Evolutionary conservation across 1,140 invertebrate species (phyloP).

Genomic region (Diabrotica virgifera): DNA sequence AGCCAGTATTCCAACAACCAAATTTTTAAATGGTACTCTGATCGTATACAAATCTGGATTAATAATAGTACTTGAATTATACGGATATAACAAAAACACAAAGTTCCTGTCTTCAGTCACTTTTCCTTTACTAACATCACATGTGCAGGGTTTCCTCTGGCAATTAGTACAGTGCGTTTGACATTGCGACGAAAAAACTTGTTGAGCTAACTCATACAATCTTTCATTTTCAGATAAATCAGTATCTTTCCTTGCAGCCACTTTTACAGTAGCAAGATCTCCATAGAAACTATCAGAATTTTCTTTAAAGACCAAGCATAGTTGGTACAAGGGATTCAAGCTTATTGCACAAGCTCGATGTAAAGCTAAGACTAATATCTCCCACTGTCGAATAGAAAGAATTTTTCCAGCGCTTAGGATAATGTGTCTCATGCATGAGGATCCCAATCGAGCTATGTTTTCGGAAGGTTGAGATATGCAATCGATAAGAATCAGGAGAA

Average conservation of each 20-base stretch:
- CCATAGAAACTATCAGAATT: slow-evolving; percentile 92
- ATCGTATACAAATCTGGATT: slow-evolving; percentile 76
- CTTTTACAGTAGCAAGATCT: slow-evolving; percentile 88
- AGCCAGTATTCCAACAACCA: slow-evolving; percentile 83
- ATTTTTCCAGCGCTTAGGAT: slow-evolving; percentile 78
- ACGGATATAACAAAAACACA: slow-evolving; percentile 84
- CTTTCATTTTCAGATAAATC: slow-evolving; percentile 76
- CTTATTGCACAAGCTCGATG: slow-evolving; percentile 80
- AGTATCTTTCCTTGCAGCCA: slow-evolving; percentile 83
- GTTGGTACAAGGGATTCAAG: slow-evolving; percentile 76
- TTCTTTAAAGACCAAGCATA: slow-evolving; percentile 82
- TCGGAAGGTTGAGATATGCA: slow-evolving; percentile 87
- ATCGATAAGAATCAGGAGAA: slow-evolving; percentile 83
- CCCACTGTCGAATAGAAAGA: slow-evolving; percentile 80
- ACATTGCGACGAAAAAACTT: slow-evolving; percentile 66
- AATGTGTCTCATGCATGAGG: slow-evolving; percentile 87
- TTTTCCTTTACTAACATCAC: slow-evolving; percentile 44
- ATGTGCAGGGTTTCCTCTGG: slow-evolving; percentile 37
- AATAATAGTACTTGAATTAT: slow-evolving; percentile 66
- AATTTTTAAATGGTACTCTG: slow-evolving; percentile 78
- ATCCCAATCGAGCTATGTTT: slow-evolving; percentile 83
- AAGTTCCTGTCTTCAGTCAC: slow-evolving; percentile 77
- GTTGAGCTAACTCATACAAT: slow-evolving; percentile 80
- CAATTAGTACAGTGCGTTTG: slow-evolving; percentile 47
- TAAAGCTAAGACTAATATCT: slow-evolving; percentile 74